Evolutionary conservation across 1,140 invertebrate species (phyloP).

Genomic region (Neuroterus valhalla): DNA sequence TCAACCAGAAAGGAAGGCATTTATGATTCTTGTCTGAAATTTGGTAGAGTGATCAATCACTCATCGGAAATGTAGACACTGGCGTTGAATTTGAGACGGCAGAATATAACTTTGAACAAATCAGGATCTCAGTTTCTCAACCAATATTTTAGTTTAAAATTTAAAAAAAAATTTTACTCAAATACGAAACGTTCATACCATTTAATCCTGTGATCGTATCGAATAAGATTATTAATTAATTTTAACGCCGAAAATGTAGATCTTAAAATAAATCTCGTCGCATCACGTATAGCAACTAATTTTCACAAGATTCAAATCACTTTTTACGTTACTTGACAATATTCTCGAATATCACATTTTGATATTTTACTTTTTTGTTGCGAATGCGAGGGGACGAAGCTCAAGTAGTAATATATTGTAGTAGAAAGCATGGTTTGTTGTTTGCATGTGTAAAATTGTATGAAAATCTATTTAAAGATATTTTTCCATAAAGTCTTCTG

Average conservation of each 20-base stretch:
- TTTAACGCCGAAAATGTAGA: constrained; percentile 17
- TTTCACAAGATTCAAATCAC: not conserved
- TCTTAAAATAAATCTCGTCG: constrained; percentile 16
- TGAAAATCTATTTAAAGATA: not conserved
- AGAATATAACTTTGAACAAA: not conserved
- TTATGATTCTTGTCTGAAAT: too few relatives aligned
- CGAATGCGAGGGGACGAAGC: constrained; percentile 24
- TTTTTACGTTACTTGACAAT: not conserved
- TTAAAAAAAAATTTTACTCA: constrained; percentile 19
- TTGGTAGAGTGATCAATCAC: too few relatives aligned
- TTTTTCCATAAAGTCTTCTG: not conserved
- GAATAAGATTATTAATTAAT: constrained; percentile 12
- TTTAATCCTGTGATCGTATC: constrained; percentile 28
- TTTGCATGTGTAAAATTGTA: constrained; percentile 15
- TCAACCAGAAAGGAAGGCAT: too few relatives aligned
- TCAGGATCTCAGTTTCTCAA: constrained; percentile 3
- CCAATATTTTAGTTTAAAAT: not conserved
- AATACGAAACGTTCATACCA: constrained; percentile 15
- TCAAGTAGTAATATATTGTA: constrained; percentile 29
- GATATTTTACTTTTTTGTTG: not conserved
- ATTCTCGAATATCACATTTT: not conserved
- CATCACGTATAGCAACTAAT: constrained; percentile 1
- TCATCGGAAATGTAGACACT: too few relatives aligned
- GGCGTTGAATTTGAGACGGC: too few relatives aligned
- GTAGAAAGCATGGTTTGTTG: constrained; percentile 30